Conservation (phyloP, 2,888 invertebrate genomes). For the Luperina testacea region DNA sequence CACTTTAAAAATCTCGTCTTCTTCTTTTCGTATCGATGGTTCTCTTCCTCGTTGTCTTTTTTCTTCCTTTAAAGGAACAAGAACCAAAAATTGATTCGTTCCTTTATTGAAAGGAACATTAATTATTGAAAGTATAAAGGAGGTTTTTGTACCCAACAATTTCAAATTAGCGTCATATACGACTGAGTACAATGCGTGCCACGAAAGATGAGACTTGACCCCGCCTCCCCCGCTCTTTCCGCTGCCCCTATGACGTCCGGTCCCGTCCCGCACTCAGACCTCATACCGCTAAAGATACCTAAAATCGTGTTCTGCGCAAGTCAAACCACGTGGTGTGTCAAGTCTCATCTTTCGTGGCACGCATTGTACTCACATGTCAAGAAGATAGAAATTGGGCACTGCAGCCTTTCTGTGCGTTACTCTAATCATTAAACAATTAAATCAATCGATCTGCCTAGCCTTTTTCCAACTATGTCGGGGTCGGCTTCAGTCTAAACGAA, state of each 20-base stretch:
- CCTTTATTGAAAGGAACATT: neutral
- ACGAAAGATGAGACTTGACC: too few relatives aligned
- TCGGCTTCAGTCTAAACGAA: neutral
- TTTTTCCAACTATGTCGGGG: neutral
- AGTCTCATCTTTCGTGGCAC: too few relatives aligned
- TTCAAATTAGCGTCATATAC: neutral
- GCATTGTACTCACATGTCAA: too few relatives aligned
- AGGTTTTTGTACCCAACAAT: neutral
- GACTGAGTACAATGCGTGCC: too few relatives aligned
- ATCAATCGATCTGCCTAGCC: neutral
- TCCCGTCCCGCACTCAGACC: too few relatives aligned
- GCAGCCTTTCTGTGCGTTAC: neutral
- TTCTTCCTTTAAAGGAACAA: neutral
- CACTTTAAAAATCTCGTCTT: neutral
- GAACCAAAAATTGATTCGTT: neutral
- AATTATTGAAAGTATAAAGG: neutral
- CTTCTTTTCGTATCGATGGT: too few relatives aligned
- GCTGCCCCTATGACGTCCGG: too few relatives aligned
- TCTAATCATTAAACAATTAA: neutral
- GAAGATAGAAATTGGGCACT: neutral
- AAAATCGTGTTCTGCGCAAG: too few relatives aligned
- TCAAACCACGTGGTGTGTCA: too few relatives aligned
- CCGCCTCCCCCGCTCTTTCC: too few relatives aligned
- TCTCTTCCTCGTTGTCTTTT: too few relatives aligned
- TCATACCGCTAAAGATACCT: too few relatives aligned